phyloP scores from a whole-genome alignment of 2,113 vertebrate species.

The Rhinolophus sinicus region DNA sequence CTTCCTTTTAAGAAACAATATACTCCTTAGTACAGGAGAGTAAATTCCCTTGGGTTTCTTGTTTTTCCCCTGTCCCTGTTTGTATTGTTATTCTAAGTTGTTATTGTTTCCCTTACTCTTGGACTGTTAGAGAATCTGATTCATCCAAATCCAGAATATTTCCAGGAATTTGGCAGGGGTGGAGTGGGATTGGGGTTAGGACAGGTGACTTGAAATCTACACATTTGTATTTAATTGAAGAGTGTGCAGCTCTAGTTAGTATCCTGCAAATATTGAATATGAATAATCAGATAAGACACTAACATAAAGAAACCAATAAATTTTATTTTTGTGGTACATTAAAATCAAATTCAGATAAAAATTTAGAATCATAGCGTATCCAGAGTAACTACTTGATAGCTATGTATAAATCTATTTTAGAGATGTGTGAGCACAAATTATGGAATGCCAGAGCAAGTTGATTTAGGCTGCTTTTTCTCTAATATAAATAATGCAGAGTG shows the following conservation, averaged over 20 bases:
- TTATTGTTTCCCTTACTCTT: conserved; percentile 5
- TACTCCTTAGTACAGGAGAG: conserved; percentile 15
- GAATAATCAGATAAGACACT: conserved; percentile 73
- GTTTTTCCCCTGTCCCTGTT: neutral
- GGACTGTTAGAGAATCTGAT: neutral
- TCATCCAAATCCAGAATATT: neutral
- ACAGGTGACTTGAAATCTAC: neutral
- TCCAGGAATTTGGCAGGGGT: neutral
- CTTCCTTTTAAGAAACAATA: neutral
- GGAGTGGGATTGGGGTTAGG: neutral
- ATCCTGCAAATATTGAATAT: conserved; percentile 78
- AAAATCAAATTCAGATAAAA: conserved; percentile 83
- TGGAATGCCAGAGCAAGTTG: conserved; percentile 77
- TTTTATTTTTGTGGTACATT: conserved; percentile 79
- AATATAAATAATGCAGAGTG: conserved; percentile 83
- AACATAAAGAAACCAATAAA: conserved; percentile 78
- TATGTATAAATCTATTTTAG: conserved; percentile 81
- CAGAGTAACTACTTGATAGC: conserved; percentile 79
- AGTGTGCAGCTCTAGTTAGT: conserved; percentile 66
- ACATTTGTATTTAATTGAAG: conserved; percentile 62
- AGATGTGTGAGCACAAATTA: conserved; percentile 78
- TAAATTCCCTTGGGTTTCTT: conserved; percentile 51
- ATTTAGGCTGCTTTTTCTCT: conserved; percentile 80
- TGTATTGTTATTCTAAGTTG: neutral
- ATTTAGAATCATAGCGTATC: conserved; percentile 80